A percentile compares a stretch with the other conserved stretches of the same genome.
Evolutionary conservation across 1,140 invertebrate genomes (phyloP).

Genomic region (Macrotrachela quadricornifera): DNA sequence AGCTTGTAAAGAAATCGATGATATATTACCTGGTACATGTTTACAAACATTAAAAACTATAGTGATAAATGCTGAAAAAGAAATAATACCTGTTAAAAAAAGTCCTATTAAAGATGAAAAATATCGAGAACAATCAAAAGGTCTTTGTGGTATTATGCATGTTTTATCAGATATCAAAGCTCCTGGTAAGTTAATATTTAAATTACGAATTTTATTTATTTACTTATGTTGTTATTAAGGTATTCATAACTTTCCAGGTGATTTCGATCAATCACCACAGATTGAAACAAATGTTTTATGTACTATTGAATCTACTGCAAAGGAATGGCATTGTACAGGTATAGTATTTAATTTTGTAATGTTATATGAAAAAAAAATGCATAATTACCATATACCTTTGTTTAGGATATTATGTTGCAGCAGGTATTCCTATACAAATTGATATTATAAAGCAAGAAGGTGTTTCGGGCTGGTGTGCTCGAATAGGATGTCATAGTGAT

Average conservation of each 20-base stretch:
- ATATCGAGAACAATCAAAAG: too few relatives aligned
- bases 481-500: conserved; percentile 4
- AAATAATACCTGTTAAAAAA: too few relatives aligned
- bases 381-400: too few relatives aligned
- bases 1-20: too few relatives aligned
- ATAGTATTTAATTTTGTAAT: too few relatives aligned
- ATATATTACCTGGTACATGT: too few relatives aligned
- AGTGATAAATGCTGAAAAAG: too few relatives aligned
- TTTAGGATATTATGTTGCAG: not conserved
- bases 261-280: not conserved
- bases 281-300: not conserved
- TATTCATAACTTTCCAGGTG: conserved; percentile 3
- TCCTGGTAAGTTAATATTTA: not conserved
- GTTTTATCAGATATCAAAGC: not conserved
- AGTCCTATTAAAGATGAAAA: too few relatives aligned
- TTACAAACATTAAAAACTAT: too few relatives aligned
- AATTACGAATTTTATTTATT: too few relatives aligned
- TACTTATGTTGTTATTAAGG: not conserved
- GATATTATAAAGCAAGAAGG: not conserved
- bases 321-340: conserved; percentile 1
- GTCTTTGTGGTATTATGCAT: not conserved
- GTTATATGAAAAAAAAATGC: too few relatives aligned
- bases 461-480: not conserved
- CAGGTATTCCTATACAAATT: not conserved
- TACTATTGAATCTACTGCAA: not conserved